These are phyloP conservation scores for Ophraella communa DNA, from an alignment of 2,888 invertebrate genomes.

Conservation along the genomic window DNA sequence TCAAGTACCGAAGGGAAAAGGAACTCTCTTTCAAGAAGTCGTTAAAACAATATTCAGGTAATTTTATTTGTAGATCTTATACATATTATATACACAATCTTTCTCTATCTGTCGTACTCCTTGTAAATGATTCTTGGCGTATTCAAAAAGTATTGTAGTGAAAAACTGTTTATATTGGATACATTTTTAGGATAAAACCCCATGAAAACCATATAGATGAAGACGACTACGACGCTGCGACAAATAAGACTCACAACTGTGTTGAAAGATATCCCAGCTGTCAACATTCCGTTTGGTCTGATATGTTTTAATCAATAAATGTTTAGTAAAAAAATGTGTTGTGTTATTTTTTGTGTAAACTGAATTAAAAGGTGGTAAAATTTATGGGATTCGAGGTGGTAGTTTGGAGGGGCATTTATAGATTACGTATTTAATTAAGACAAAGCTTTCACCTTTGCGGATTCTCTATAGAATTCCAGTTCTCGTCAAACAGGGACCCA, in stretches of 20 bases:
- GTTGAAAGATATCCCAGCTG: slow-evolving; percentile 60
- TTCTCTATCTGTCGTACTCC: too few relatives aligned
- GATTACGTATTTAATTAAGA: too few relatives aligned
- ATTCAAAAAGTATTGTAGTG: neutral
- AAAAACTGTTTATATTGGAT: too few relatives aligned
- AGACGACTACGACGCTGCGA: slow-evolving; percentile 61
- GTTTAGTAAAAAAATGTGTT: neutral
- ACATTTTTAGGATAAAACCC: slow-evolving; percentile 61
- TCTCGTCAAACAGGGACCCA: too few relatives aligned
- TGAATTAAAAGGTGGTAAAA: too few relatives aligned
- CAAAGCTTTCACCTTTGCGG: too few relatives aligned
- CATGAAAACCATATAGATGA: slow-evolving; percentile 49
- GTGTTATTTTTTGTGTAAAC: neutral
- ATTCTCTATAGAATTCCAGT: too few relatives aligned
- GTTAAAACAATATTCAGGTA: slow-evolving; percentile 72
- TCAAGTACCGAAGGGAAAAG: slow-evolving; percentile 61
- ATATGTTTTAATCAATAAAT: slow-evolving; percentile 37
- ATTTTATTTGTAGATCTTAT: too few relatives aligned
- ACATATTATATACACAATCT: too few relatives aligned
- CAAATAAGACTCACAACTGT: slow-evolving; percentile 58
- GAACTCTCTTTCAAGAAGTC: slow-evolving; percentile 71
- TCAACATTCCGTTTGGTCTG: slow-evolving; percentile 45
- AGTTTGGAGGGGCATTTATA: too few relatives aligned
- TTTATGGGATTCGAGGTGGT: too few relatives aligned
- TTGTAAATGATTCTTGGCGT: too few relatives aligned